Percentiles rank a stretch among this genome's conserved stretches.
Conservation (phyloP, 2,113 vertebrate genomes). For the Sturnira hondurensis region DNA sequence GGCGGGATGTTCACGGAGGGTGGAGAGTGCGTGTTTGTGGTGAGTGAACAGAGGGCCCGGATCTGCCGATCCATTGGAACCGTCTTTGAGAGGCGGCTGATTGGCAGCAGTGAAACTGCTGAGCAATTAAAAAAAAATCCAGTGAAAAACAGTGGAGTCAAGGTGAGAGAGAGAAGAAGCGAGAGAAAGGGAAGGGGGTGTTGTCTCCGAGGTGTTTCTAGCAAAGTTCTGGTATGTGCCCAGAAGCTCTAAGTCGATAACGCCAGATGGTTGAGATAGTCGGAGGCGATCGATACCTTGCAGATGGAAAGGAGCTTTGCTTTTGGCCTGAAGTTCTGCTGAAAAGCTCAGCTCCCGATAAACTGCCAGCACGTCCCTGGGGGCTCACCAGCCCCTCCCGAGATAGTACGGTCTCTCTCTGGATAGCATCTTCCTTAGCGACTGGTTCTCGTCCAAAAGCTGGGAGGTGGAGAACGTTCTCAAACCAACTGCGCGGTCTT, state of each 20-base stretch:
- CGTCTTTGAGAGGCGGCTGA: constrained; percentile 43
- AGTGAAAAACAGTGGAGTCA: background rate
- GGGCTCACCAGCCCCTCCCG: fast-evolving
- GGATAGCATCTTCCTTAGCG: background rate
- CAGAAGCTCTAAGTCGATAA: constrained; percentile 54
- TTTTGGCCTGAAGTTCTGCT: constrained; percentile 31
- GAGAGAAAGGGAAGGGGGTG: background rate
- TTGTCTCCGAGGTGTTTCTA: background rate
- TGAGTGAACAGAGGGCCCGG: constrained; percentile 6
- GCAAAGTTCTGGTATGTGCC: constrained; percentile 4
- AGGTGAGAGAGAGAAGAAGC: constrained; percentile 42
- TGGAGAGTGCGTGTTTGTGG: background rate
- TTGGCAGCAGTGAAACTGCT: constrained; percentile 45
- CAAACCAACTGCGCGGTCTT: background rate
- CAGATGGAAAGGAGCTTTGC: constrained; percentile 22
- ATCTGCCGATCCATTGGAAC: constrained; percentile 38
- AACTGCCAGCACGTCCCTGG: background rate
- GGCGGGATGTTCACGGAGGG: constrained; percentile 1
- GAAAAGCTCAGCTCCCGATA: background rate
- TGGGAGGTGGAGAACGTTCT: background rate
- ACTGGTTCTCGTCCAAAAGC: background rate
- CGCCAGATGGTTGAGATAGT: background rate
- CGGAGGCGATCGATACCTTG: constrained; percentile 50
- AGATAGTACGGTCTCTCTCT: background rate
- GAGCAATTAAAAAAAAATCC: background rate